Evolutionary conservation across 2,888 invertebrate genomes (phyloP).

Genomic region (Petrophora chlorosata): DNA sequence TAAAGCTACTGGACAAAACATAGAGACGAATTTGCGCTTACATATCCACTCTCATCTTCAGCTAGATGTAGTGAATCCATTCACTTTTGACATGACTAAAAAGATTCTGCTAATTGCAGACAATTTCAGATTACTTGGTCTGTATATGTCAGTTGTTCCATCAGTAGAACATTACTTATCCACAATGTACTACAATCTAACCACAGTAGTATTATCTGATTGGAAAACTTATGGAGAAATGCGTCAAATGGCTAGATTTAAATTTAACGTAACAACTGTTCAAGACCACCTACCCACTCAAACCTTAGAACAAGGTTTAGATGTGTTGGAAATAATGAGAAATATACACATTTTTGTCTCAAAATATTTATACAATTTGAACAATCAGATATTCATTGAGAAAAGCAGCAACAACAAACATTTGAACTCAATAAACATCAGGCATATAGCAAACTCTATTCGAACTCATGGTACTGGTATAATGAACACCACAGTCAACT

Average conservation of each 20-base stretch:
- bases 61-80: conserved; percentile 88
- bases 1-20: conserved; percentile 90
- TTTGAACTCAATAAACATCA: conserved; percentile 96
- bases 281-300: conserved; percentile 98
- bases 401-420: conserved; percentile 95
- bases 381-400: conserved; percentile 98
- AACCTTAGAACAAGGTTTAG: conserved; percentile 97
- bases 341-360: conserved; percentile 98
- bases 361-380: conserved; percentile 96
- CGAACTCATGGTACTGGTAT: conserved; percentile 98
- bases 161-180: conserved; percentile 95
- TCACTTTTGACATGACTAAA: conserved; percentile 86
- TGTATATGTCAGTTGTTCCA: conserved; percentile 86
- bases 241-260: conserved; percentile 94
- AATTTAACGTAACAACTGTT: conserved; percentile 91
- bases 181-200: conserved; percentile 97
- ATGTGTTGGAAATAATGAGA: conserved; percentile 98
- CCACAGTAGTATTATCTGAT: conserved; percentile 98
- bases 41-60: conserved; percentile 96
- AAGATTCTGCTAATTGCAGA: conserved; percentile 84
- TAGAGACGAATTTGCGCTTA: conserved; percentile 96
- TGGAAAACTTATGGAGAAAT: conserved; percentile 99
- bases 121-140: conserved; percentile 80
- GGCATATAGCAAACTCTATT: conserved; percentile 98
- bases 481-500: conserved; percentile 97